These are phyloP conservation scores for Caradrina kadenii DNA, from an alignment of 2,888 invertebrate species.

Conservation along the genomic window DNA sequence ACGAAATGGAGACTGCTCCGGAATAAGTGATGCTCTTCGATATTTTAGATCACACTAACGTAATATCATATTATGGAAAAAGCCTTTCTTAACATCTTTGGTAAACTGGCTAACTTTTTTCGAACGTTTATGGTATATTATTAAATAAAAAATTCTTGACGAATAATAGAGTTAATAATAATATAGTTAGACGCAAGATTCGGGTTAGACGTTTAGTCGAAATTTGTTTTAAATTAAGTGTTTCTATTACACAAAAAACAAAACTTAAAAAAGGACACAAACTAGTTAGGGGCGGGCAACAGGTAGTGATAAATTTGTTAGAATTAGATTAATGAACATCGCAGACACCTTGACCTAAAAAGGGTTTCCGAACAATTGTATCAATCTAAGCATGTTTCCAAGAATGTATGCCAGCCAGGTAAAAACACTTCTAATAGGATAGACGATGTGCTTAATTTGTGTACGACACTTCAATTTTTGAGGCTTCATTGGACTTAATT, in stretches of 20 bases:
- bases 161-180: too few relatives aligned
- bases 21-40: constrained; percentile 24
- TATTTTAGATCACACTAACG: constrained; percentile 16
- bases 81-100: not conserved
- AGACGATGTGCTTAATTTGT: constrained; percentile 35
- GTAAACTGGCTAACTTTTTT: not conserved
- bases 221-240: not conserved
- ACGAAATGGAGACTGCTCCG: constrained; percentile 35
- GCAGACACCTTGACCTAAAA: constrained; percentile 57
- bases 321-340: constrained; percentile 56
- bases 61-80: not conserved
- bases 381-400: constrained; percentile 31
- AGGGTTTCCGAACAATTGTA: constrained; percentile 49
- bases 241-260: constrained; percentile 3
- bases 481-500: constrained; percentile 48
- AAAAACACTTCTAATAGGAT: constrained; percentile 45
- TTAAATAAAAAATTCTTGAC: not conserved
- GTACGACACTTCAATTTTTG: constrained; percentile 28
- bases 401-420: constrained; percentile 37
- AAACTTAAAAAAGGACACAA: constrained; percentile 25
- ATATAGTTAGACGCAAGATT: not conserved
- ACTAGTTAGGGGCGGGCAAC: constrained; percentile 32
- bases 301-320: constrained; percentile 50
- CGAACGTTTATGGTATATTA: too few relatives aligned
- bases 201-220: not conserved